Conservation (phyloP, 1,140 invertebrate genomes). For the Leptinotarsa texana region DNA sequence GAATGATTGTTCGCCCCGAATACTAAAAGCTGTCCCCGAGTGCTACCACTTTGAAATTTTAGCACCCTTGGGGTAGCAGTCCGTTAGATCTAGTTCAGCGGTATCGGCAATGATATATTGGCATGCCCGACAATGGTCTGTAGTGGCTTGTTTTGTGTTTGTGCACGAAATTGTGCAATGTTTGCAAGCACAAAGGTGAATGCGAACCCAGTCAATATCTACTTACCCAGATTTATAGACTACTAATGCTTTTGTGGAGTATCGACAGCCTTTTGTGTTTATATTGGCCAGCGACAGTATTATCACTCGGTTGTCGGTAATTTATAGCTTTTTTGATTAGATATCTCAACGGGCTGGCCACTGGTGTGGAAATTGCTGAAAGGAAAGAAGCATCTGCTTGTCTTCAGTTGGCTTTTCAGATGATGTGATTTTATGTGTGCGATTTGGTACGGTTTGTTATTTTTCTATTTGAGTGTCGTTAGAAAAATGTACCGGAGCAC, state of each 20-base stretch:
- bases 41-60: slow-evolving; percentile 37
- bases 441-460: slow-evolving; percentile 34
- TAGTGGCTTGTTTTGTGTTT: slow-evolving; percentile 44
- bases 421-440: slow-evolving; percentile 17
- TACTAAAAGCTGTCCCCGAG: slow-evolving; percentile 25
- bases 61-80: slow-evolving; percentile 15
- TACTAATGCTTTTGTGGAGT: slow-evolving; percentile 48
- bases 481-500: not conserved
- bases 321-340: slow-evolving; percentile 46
- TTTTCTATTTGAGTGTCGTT: slow-evolving; percentile 27
- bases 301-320: slow-evolving; percentile 41
- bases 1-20: slow-evolving; percentile 39
- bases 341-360: slow-evolving; percentile 43
- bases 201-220: slow-evolving; percentile 45
- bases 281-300: slow-evolving; percentile 49
- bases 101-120: slow-evolving; percentile 42
- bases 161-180: slow-evolving; percentile 41
- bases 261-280: slow-evolving; percentile 48
- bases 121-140: slow-evolving; percentile 32
- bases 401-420: slow-evolving; percentile 30
- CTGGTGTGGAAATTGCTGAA: slow-evolving; percentile 39
- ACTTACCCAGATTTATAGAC: slow-evolving; percentile 49
- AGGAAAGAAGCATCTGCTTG: slow-evolving; percentile 38
- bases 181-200: slow-evolving; percentile 37
- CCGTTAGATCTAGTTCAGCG: slow-evolving; percentile 45